Conservation (phyloP, 2,888 invertebrate species). For the Trichacis sp. region DNA sequence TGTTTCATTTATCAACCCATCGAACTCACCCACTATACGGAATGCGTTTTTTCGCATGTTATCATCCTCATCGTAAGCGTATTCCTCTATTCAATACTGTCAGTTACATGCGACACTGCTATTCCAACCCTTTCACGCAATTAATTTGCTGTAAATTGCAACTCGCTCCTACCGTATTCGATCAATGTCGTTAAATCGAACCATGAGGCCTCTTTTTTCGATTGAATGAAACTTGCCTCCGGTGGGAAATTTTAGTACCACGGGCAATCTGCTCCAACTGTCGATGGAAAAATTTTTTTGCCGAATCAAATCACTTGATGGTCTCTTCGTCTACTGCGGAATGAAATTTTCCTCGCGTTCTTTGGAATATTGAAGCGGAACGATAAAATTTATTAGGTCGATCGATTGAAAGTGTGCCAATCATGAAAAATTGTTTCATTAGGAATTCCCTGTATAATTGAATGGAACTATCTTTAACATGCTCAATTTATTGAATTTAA, state of each 20-base stretch:
- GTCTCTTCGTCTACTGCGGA: too few species aligned
- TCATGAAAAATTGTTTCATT: too few species aligned
- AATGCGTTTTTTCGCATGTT: background rate
- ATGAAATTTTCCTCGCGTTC: too few species aligned
- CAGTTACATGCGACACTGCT: slow-evolving; percentile 8
- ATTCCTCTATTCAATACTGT: slow-evolving; percentile 17
- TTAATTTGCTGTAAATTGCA: slow-evolving; percentile 55
- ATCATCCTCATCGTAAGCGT: background rate
- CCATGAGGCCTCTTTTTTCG: slow-evolving; percentile 9
- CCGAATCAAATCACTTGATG: too few species aligned
- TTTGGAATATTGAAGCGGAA: too few species aligned
- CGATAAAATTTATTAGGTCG: too few species aligned
- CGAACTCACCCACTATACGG: background rate
- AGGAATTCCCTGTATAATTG: too few species aligned
- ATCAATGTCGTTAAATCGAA: slow-evolving; percentile 17
- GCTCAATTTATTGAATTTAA: too few species aligned
- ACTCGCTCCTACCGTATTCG: slow-evolving; percentile 45
- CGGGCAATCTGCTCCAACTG: too few species aligned
- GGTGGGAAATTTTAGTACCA: slow-evolving; percentile 7
- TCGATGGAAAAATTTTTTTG: too few species aligned
- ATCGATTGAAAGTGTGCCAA: too few species aligned
- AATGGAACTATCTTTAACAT: too few species aligned
- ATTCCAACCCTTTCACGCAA: slow-evolving; percentile 52
- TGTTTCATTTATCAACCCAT: background rate
- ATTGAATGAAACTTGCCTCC: slow-evolving; percentile 12